Base-by-base conservation (phyloP, 2,888 invertebrate genomes). In the Scaptomyza polygonia region DNA sequence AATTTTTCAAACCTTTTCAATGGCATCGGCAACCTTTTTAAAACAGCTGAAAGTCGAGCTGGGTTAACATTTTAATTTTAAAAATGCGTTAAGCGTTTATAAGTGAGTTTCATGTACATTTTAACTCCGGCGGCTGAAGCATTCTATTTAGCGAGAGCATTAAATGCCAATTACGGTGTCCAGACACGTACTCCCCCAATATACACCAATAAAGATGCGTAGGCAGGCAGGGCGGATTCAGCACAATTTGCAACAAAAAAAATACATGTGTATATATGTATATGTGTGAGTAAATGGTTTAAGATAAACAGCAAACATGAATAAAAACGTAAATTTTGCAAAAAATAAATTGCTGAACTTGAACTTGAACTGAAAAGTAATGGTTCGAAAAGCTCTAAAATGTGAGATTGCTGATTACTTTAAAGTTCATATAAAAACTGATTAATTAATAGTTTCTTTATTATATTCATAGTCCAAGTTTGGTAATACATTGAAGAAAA, bases 141-240 rank as follows among this genome's bases (percentile, higher is more conserved):
- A 67, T 77, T 77, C 72, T 73, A 71, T 58, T 67, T 67, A 32
- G 72, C 36, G 21, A 44, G 59, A 62, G 48, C 63, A 78, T 78
- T 75, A 80, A 79, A 64, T 42, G 62, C 59, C 86, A 79, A 87
- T 82, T 82, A 82, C 70, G 55, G 39, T 48, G 40, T 48, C 79
- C 63, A 61, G 58, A 67, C 82, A 82, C 82, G 82, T 82, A 82
- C 36, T 48, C 75, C 42, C 25, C 25, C 42, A 54, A 36, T 7
- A 36, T 7, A 16, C 21, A 64, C 66, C 16, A 39, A 84, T 83
- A 59, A 77, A 83, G 67, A 77, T 72, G 86, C 72, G 77, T 86
- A 43, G 79, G 62, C 70, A 58, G 64, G 7, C 40, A 52, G 30
- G 64, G 7, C 40, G 54, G 30, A 58, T 36, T 55, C 49, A 62